Percentiles rank a stretch among this genome's conserved stretches.
These are phyloP conservation scores for Octopus sinensis DNA, from an alignment of 1,140 invertebrate species.

Conservation along the genomic window DNA sequence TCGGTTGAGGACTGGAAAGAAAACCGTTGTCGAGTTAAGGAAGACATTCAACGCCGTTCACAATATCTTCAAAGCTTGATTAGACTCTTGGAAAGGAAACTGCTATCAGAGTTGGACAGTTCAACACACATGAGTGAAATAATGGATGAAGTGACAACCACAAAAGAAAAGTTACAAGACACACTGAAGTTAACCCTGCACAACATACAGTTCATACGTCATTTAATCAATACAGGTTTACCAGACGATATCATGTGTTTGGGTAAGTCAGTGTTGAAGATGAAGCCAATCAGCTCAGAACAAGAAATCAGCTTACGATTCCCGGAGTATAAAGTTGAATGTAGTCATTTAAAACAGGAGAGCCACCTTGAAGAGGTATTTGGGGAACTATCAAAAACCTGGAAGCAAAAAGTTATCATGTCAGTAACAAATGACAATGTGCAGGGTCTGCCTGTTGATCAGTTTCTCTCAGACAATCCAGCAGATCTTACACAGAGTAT, in stretches of 20 bases:
- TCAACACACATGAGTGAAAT: constrained; percentile 23
- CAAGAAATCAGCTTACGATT: background rate
- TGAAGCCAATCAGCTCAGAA: background rate
- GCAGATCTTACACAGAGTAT: background rate
- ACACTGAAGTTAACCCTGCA: constrained; percentile 33
- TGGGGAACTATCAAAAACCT: background rate
- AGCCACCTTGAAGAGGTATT: background rate
- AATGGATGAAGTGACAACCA: constrained; percentile 19
- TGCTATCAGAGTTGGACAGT: constrained; percentile 30
- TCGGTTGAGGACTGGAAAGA: constrained; percentile 27
- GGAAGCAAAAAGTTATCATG: background rate
- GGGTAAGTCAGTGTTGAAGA: constrained; percentile 19
- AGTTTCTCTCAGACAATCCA: background rate
- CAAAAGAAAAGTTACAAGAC: constrained; percentile 27
- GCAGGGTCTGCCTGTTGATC: background rate
- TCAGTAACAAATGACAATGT: background rate
- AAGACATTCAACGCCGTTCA: constrained; percentile 29
- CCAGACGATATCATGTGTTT: constrained; percentile 29
- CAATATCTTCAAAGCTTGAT: constrained; percentile 30
- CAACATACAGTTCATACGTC: constrained; percentile 32
- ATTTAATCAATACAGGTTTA: constrained; percentile 29
- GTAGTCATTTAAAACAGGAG: background rate
- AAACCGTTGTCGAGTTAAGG: constrained; percentile 26
- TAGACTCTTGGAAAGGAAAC: constrained; percentile 29
- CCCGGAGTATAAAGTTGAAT: background rate